These are phyloP conservation scores for Teleopsis dalmanni DNA, from an alignment of 1,140 invertebrate genomes.

Conservation along the genomic window DNA sequence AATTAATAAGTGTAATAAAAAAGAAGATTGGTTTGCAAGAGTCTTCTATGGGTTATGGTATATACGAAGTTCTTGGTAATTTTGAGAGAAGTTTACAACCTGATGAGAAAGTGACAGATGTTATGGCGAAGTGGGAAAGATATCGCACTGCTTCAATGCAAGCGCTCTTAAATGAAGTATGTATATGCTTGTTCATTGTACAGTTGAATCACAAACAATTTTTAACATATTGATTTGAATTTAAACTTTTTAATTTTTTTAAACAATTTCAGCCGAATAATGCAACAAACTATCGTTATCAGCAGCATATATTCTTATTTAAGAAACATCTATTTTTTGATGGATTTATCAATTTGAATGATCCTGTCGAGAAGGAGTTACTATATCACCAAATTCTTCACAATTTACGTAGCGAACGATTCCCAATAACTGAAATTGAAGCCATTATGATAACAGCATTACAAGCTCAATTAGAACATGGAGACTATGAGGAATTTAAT, in stretches of 20 bases:
- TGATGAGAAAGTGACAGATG: conserved; percentile 87
- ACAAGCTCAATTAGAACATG: conserved; percentile 85
- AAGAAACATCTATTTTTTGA: conserved; percentile 91
- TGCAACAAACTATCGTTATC: conserved; percentile 13
- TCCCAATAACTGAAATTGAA: conserved; percentile 86
- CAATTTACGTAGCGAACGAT: conserved; percentile 78
- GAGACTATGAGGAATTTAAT: conserved; percentile 60
- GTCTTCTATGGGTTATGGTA: conserved; percentile 58
- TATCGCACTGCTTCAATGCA: conserved; percentile 58
- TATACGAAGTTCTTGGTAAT: conserved; percentile 56
- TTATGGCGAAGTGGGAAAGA: conserved; percentile 92
- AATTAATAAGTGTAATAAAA: conserved; percentile 83
- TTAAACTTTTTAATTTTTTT: neutral
- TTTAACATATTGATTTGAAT: neutral
- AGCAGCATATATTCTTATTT: conserved; percentile 66
- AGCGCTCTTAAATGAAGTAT: conserved; percentile 40
- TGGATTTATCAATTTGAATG: conserved; percentile 73
- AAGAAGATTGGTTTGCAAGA: conserved; percentile 85
- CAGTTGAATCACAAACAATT: neutral
- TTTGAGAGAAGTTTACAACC: conserved; percentile 74
- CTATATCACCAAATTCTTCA: conserved; percentile 93
- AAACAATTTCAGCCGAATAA: neutral
- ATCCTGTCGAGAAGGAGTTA: conserved; percentile 89
- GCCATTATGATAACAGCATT: conserved; percentile 91
- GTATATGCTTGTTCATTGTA: too few relatives aligned